These are phyloP conservation scores for Pachycephala philippinensis DNA, from an alignment of 2,113 vertebrate genomes.

Conservation along the genomic window DNA sequence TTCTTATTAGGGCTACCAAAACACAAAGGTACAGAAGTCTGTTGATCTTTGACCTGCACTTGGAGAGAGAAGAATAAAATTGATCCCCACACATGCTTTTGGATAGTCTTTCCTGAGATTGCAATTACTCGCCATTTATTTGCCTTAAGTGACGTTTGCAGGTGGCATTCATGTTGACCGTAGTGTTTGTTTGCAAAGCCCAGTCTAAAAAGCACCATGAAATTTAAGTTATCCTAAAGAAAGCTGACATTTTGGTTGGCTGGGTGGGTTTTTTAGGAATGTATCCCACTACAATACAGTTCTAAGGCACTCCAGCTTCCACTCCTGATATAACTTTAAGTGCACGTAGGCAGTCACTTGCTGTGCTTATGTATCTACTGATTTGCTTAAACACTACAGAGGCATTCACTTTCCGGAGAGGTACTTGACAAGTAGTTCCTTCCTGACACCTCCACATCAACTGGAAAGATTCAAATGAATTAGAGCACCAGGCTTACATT, in stretches of 20 bases:
- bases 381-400: not conserved
- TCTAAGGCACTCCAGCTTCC: not conserved
- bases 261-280: not conserved
- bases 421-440: not conserved
- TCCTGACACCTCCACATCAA: not conserved
- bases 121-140: not conserved
- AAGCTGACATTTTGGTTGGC: not conserved
- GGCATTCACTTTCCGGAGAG: not conserved
- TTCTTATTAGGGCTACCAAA: not conserved
- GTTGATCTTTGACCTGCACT: not conserved
- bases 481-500: slow-evolving; percentile 71
- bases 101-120: not conserved
- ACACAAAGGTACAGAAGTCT: not conserved
- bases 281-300: not conserved
- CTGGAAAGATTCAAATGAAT: not conserved
- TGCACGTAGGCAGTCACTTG: not conserved
- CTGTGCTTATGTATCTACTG: not conserved
- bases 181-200: not conserved
- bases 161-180: not conserved
- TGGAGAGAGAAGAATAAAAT: not conserved
- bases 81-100: not conserved
- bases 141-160: not conserved
- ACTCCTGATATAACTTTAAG: not conserved
- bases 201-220: not conserved
- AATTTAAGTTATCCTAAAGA: not conserved